Percentiles rank a stretch among this genome's conserved stretches.
Conservation (phyloP, 2,797 vertebrate species). For the Enteromius trimaculatus region DNA sequence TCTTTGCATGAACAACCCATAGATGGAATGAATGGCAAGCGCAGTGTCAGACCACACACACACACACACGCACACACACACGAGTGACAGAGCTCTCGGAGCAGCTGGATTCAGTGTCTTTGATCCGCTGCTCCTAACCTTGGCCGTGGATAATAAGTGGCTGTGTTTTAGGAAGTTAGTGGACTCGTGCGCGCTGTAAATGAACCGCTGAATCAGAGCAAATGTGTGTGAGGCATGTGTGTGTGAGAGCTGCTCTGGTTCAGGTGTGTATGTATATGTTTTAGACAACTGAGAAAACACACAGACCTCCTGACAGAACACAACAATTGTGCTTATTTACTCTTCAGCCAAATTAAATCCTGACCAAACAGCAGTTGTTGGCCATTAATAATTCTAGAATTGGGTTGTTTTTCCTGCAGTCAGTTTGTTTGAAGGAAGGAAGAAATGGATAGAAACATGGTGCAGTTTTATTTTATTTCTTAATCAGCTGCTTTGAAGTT, state of each 20-base stretch:
- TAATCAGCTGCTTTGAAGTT: neutral
- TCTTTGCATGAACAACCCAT: slow-evolving; percentile 33
- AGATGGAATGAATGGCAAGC: slow-evolving; percentile 31
- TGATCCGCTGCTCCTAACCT: slow-evolving; percentile 18
- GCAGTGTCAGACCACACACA: slow-evolving; percentile 34
- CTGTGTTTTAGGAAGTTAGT: slow-evolving; percentile 18
- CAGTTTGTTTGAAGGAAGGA: neutral
- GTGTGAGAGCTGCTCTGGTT: neutral
- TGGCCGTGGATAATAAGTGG: slow-evolving; percentile 6
- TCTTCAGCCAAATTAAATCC: slow-evolving; percentile 15
- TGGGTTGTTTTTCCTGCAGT: neutral
- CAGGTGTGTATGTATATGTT: neutral
- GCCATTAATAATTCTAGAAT: neutral
- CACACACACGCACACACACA: slow-evolving; percentile 33
- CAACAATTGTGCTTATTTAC: slow-evolving; percentile 45
- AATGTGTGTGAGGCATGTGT: slow-evolving; percentile 2
- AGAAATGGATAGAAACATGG: neutral
- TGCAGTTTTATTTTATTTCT: neutral
- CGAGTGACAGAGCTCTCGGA: slow-evolving; percentile 46
- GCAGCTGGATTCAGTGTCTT: slow-evolving; percentile 50
- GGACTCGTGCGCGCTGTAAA: neutral
- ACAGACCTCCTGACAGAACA: slow-evolving; percentile 21
- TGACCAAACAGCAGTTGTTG: slow-evolving; percentile 15
- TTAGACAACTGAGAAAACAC: slow-evolving; percentile 43
- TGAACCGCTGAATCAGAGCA: slow-evolving; percentile 13